A percentile compares a stretch with the other conserved stretches of the same genome.
These are phyloP conservation scores for Ephestia elutella DNA, from an alignment of 1,140 invertebrate genomes.

Conservation along the genomic window DNA sequence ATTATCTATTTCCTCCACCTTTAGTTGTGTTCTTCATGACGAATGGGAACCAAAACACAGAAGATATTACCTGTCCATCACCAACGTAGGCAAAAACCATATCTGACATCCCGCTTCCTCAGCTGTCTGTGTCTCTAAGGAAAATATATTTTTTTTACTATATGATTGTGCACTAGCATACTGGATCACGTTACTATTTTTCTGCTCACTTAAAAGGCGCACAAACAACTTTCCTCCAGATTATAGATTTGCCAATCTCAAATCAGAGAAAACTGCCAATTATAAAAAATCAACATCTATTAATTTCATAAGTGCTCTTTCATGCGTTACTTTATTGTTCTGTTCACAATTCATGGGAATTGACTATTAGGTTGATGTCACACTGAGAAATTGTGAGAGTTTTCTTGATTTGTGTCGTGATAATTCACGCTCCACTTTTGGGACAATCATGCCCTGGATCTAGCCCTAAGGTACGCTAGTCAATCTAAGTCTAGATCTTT, in stretches of 20 bases:
- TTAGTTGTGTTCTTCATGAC: no score
- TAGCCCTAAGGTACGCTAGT: background rate
- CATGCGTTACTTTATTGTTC: slow-evolving; percentile 11
- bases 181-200: no score
- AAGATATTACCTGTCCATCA: no score
- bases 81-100: no score
- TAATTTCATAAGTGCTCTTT: slow-evolving; percentile 13
- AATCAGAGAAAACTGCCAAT: slow-evolving; percentile 16
- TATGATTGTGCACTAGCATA: no score
- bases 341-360: slow-evolving; percentile 19
- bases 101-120: no score
- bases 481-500: slow-evolving; percentile 6
- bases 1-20: no score
- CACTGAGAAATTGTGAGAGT: slow-evolving; percentile 10
- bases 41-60: no score
- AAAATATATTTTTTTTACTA: no score
- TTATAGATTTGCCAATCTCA: background rate
- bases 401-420: slow-evolving; percentile 12
- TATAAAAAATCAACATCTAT: slow-evolving; percentile 13
- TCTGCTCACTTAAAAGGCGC: no score
- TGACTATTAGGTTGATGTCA: slow-evolving; percentile 9
- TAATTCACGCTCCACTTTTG: slow-evolving; percentile 7
- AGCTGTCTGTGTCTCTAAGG: no score
- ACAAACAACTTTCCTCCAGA: background rate
- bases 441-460: slow-evolving; percentile 3